These are phyloP conservation scores for Zaprionus ornatus DNA, from an alignment of 1,140 invertebrate genomes.

Conservation along the genomic window DNA sequence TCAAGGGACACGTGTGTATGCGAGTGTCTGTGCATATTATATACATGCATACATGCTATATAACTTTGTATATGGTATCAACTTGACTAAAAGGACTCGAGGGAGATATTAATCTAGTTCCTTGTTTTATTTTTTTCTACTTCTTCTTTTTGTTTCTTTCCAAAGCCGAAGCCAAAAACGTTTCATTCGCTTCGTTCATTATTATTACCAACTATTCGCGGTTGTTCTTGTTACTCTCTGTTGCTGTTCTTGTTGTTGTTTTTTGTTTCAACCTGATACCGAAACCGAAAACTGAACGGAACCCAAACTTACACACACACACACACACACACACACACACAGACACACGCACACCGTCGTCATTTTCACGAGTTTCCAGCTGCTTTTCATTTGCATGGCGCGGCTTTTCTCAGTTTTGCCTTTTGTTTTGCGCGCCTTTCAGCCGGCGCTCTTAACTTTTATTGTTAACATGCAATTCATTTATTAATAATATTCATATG, in stretches of 20 bases:
- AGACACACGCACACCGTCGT: slow-evolving; percentile 9
- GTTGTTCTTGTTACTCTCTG: slow-evolving; percentile 40
- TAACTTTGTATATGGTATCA: slow-evolving; percentile 51
- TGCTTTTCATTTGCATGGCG: slow-evolving; percentile 69
- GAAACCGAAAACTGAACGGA: slow-evolving; percentile 73
- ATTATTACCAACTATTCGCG: slow-evolving; percentile 79
- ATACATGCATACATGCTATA: slow-evolving; percentile 40
- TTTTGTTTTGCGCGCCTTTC: slow-evolving; percentile 55
- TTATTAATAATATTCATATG: slow-evolving; percentile 80
- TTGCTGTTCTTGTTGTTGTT: slow-evolving; percentile 36
- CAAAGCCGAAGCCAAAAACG: slow-evolving; percentile 57
- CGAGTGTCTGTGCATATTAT: slow-evolving; percentile 4
- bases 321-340: slow-evolving; percentile 11
- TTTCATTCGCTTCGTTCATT: slow-evolving; percentile 72
- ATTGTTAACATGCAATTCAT: slow-evolving; percentile 82
- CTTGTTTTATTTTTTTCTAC: slow-evolving; percentile 30
- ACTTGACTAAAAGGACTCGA: slow-evolving; percentile 80
- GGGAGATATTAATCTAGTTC: slow-evolving; percentile 80
- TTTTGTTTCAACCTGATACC: slow-evolving; percentile 70
- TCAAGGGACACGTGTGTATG: slow-evolving; percentile 31
- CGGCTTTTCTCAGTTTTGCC: slow-evolving; percentile 39
- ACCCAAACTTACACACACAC: slow-evolving; percentile 32
- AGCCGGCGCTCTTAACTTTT: slow-evolving; percentile 65
- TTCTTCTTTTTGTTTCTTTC: slow-evolving; percentile 28
- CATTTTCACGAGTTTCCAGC: slow-evolving; percentile 70